These are phyloP conservation scores for Lordiphosa mommai DNA, from an alignment of 1,140 invertebrate genomes.

Conservation along the genomic window DNA sequence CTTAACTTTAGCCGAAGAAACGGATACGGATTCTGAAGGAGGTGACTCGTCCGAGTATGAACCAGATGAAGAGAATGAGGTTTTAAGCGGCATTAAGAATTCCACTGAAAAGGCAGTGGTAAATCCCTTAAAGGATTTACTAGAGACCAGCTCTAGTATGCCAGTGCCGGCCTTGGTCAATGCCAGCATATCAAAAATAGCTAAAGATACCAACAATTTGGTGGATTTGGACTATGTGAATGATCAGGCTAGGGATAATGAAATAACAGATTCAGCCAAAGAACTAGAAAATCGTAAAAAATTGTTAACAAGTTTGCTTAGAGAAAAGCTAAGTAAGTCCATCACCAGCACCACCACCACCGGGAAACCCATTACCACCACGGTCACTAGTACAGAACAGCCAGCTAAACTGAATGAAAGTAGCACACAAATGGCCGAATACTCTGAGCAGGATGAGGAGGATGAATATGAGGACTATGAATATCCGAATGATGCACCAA, in stretches of 20 bases:
- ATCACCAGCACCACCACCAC: neutral
- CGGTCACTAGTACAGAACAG: neutral
- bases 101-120: neutral
- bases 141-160: conserved; percentile 25
- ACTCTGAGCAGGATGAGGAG: conserved; percentile 53
- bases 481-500: conserved; percentile 8
- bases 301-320: conserved; percentile 17
- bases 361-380: neutral
- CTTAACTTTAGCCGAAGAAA: neutral
- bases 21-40: conserved; percentile 46
- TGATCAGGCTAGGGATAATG: conserved; percentile 30
- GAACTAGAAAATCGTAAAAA: conserved; percentile 22
- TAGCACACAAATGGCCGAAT: conserved; percentile 11
- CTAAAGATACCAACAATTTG: conserved; percentile 33
- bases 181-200: neutral
- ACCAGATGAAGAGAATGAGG: conserved; percentile 29
- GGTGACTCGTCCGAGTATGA: conserved; percentile 28
- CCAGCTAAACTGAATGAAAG: neutral
- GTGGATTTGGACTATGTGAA: conserved; percentile 46
- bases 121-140: neutral
- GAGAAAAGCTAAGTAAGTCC: neutral
- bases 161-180: conserved; percentile 13
- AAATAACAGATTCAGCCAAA: neutral
- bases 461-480: conserved; percentile 48
- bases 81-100: neutral